Conservation (phyloP, 1,140 invertebrate genomes). For the Temnothorax nylanderi region DNA sequence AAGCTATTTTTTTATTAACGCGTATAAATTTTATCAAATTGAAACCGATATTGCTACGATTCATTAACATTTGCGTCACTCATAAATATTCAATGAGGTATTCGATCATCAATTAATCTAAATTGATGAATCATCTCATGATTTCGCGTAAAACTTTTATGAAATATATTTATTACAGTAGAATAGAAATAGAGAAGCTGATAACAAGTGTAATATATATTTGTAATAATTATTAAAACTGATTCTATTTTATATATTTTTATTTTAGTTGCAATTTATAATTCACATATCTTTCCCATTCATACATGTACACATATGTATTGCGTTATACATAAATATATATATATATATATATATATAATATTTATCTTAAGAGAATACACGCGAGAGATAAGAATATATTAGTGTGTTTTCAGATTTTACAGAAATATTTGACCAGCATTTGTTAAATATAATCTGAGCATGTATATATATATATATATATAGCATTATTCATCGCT, state of each 20-base stretch:
- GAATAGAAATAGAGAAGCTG: not conserved
- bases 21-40: not conserved
- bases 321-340: not conserved
- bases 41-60: not conserved
- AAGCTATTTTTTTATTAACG: conserved; percentile 25
- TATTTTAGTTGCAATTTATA: conserved; percentile 11
- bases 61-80: conserved; percentile 20
- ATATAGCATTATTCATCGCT: not conserved
- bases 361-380: not conserved
- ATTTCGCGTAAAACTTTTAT: not conserved
- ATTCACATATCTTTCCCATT: not conserved
- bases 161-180: not conserved
- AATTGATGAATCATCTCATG: conserved; percentile 16
- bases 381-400: not conserved
- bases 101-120: conserved; percentile 42
- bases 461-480: not conserved
- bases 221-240: conserved; percentile 23
- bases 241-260: not conserved
- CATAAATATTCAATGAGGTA: conserved; percentile 23
- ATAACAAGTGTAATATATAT: not conserved
- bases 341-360: no score
- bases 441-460: not conserved
- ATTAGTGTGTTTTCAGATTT: not conserved
- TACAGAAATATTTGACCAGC: not conserved
- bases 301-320: not conserved